Base-by-base conservation (phyloP, 2,888 invertebrate genomes). In the Sepiola atlantica region DNA sequence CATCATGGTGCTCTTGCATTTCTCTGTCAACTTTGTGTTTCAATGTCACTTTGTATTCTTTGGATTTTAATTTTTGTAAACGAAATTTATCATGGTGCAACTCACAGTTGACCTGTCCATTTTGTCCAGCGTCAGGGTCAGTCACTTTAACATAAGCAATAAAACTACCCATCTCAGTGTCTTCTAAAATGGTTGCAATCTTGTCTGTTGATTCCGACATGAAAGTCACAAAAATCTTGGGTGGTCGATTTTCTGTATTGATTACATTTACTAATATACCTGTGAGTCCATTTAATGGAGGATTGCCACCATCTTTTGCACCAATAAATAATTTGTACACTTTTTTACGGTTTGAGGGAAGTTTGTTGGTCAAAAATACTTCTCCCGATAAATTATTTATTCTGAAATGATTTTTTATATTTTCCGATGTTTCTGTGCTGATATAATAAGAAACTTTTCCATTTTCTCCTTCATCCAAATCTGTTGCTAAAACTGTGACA, bases 241-340 rank as follows among this genome's bases (percentile, higher is more conserved):
- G 98, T 0, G 98, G 99, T 97, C 99, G 99, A 98, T 99, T 99
- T 95, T 98, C 97, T 0, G 99, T 98, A 2, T 98, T 98, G 32
- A 98, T 95, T n/a, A 97, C 95, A 28, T 93, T 95, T 28, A 96
- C 95, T 93, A 95, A 98, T 98, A 97, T 96, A 12, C 95, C 95
- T 8, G 99, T 98, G 35, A 95, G 95, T 0, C 96, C 95, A n/a
- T 95, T 95, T 94, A 94, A 94, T 20, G 95, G 90, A 8, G 95
- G 95, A 4, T 45, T 45, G 8, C 45, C 45, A 45, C 45, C 45
- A 45, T 45, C 45, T 45, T 45, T 45, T 45, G 45, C 45, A 45
- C 45, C 45, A 45, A 45, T 45, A 45, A 45, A 45, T 45, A 45
- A 45, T 45, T 45, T 45, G 8, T 45, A 45, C 2, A 45, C 45